Percentiles rank a stretch among this genome's conserved stretches.
phyloP scores from a whole-genome alignment of 1,140 invertebrate genomes.

The Drosophila navojoa region DNA sequence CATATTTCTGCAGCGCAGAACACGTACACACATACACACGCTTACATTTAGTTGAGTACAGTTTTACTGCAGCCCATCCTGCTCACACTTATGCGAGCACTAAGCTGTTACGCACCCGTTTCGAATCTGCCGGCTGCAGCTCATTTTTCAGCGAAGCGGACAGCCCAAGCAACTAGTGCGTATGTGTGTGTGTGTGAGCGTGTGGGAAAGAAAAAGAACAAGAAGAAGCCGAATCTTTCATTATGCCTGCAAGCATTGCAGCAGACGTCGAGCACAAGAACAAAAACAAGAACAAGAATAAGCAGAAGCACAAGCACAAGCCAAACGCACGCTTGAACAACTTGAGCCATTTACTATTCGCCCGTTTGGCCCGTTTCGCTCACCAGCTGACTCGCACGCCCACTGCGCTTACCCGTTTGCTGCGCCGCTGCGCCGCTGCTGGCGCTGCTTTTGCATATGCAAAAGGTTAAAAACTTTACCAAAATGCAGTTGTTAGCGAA shows the following conservation, averaged over 20 bases:
- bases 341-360: slow-evolving; percentile 39
- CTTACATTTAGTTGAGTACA: background rate
- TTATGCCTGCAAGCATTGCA: slow-evolving; percentile 32
- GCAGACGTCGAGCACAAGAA: slow-evolving; percentile 11
- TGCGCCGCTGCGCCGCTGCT: slow-evolving; percentile 15
- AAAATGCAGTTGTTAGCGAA: slow-evolving; percentile 39
- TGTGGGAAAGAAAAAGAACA: background rate
- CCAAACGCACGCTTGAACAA: slow-evolving; percentile 42
- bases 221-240: slow-evolving; percentile 28
- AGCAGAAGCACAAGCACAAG: slow-evolving; percentile 20
- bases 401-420: slow-evolving; percentile 11
- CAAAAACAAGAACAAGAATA: background rate
- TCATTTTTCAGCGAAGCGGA: slow-evolving; percentile 59
- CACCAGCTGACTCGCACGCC: too few relatives aligned
- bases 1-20: slow-evolving; percentile 47
- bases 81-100: background rate
- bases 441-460: slow-evolving; percentile 49
- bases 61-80: too few relatives aligned
- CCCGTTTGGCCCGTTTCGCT: slow-evolving; percentile 15
- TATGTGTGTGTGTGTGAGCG: background rate
- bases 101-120: background rate
- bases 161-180: slow-evolving; percentile 30
- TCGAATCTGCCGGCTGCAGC: slow-evolving; percentile 35
- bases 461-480: slow-evolving; percentile 66
- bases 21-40: background rate